Percentiles rank a stretch among this genome's conserved stretches.
phyloP scores from a whole-genome alignment of 2,113 vertebrate species.

The Hemicordylus capensis region DNA sequence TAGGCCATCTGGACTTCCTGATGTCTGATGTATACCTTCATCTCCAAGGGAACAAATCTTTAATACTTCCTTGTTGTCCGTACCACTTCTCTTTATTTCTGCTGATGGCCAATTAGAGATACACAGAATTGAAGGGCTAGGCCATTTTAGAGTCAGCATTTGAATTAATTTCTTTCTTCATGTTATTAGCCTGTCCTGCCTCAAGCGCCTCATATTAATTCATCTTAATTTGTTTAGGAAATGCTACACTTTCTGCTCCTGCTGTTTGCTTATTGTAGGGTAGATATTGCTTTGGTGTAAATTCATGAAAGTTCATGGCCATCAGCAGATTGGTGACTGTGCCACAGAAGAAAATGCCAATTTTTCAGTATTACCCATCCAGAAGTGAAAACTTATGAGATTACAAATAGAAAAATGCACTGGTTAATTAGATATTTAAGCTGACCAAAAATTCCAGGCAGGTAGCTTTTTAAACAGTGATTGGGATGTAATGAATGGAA shows the following conservation, averaged over 20 bases:
- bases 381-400: background rate
- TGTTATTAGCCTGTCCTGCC: constrained; percentile 15
- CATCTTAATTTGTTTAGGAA: constrained; percentile 18
- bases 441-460: too few species aligned
- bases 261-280: background rate
- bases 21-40: background rate
- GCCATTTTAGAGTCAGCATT: background rate
- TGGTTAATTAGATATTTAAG: too few species aligned
- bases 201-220: constrained; percentile 21
- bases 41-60: fast-evolving
- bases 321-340: background rate
- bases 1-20: fast-evolving
- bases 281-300: constrained; percentile 18
- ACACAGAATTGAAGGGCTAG: background rate
- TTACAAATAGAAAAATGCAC: too few species aligned
- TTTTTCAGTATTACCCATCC: background rate
- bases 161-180: constrained; percentile 20
- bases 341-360: background rate
- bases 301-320: background rate
- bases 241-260: fast-evolving
- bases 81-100: background rate
- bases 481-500: background rate
- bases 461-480: background rate
- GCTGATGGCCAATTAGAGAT: background rate
- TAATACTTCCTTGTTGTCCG: background rate